Evolutionary conservation across 2,113 vertebrate genomes (phyloP), one percentile per base, ranked within the genome.

Genomic region (Cricetomys ansorgei): DNA sequence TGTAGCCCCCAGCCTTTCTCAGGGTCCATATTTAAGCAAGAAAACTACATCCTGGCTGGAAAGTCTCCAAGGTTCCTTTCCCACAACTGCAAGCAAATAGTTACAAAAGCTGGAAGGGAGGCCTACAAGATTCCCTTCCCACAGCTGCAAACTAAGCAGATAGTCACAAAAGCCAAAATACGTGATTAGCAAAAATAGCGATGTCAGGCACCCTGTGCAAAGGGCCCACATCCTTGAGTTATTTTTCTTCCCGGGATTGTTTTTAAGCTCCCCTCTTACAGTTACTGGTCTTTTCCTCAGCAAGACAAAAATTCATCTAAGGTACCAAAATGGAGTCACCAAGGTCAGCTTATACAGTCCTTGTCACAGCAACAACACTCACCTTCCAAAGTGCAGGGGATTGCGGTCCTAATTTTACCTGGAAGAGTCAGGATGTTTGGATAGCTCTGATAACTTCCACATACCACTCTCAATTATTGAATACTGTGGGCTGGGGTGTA

Each of bases 381-480:
- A 91, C 12, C 37, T 81, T 92, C 37, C 80, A 21, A 50, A 85
- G 43, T 3, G 9, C 34, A 50, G 75, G 9, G 50, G 88, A 91
- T 65, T 62, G 40, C 29, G 83, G 12, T 81, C 34, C 65, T 93
- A 53, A n/a, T 25, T 92, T 94, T 76, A 5, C 45, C 34, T 48
- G 65, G 34, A 64, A 79, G 72, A 34, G 48, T 11, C 37, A 5
- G 9, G 67, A 67, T 86, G 69, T 93, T 64, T 64, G 50, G 16
- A 43, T 50, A 59, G 21, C n/a, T 57, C 17, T 85, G 50, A 70
- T 87, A 75, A 81, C 40, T 43, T 57, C 45, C 64, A 94, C 45
- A 67, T 43, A 19, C 2, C 15, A 72, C 75, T 94, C 73, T 95
- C 50, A 70, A 50, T 90, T 76, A 75, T 94, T 83, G 83, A 94